A percentile compares a stretch with the other conserved stretches of the same genome.
Conservation (phyloP, 2,797 vertebrate species). For the Acanthornis magna region DNA sequence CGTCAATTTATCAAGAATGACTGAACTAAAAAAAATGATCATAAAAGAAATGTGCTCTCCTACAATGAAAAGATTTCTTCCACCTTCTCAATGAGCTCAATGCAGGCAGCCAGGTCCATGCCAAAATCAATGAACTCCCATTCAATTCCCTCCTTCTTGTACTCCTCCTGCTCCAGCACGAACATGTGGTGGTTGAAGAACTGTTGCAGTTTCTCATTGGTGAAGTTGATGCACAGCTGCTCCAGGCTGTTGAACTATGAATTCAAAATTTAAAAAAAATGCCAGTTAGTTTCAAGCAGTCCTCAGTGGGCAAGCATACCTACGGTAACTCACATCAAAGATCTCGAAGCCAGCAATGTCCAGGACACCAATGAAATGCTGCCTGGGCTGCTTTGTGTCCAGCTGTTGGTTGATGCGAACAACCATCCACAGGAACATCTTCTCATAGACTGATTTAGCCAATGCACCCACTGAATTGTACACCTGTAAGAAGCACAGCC, state of each 20-base stretch:
- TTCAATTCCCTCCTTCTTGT: slow-evolving; percentile 87
- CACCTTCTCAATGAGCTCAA: slow-evolving; percentile 83
- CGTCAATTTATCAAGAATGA: background rate
- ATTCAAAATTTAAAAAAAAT: background rate
- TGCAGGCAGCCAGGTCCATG: slow-evolving; percentile 87
- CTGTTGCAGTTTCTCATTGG: slow-evolving; percentile 88
- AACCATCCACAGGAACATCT: slow-evolving; percentile 95
- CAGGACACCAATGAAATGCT: slow-evolving; percentile 87
- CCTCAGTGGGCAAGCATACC: background rate
- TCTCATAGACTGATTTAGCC: slow-evolving; percentile 87
- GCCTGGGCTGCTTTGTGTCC: slow-evolving; percentile 87
- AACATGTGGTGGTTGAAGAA: slow-evolving; percentile 87
- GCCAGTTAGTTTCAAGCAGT: background rate
- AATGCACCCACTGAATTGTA: slow-evolving; percentile 83
- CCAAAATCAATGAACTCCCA: slow-evolving; percentile 88
- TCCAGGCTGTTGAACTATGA: slow-evolving; percentile 87
- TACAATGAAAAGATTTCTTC: background rate
- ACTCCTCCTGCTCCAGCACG: slow-evolving; percentile 88
- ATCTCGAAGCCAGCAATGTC: slow-evolving; percentile 93
- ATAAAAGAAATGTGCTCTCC: background rate
- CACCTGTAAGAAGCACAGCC: slow-evolving; percentile 72
- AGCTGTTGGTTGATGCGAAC: slow-evolving; percentile 89
- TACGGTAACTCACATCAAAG: slow-evolving; percentile 82
- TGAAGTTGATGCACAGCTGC: slow-evolving; percentile 91
- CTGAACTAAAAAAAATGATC: background rate